Base-by-base conservation (phyloP, 2,888 invertebrate genomes). In the Hypomecis atomaria region DNA sequence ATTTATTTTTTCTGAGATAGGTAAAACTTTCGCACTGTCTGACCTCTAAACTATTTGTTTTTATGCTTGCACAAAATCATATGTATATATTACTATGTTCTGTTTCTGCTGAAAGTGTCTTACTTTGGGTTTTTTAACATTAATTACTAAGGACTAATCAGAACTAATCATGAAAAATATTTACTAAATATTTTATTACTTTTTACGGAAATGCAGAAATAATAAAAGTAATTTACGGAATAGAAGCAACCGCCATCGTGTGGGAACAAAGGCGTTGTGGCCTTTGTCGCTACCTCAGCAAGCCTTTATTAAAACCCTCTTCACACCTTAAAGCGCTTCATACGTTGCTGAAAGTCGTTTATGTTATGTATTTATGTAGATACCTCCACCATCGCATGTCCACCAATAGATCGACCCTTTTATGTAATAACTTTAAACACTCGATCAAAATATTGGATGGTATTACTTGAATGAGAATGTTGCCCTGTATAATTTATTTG, bases 261-360 rank as follows among this genome's bases (percentile, higher is more conserved):
- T 59, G 70, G 71, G 77, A 81, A 85, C 85, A 86, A 86, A 84
- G 79, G 68, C 62, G 65, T 58, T 65, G 68, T 55, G 70, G 74
- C 79, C 83, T 82, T 84, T 85, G 84, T 83, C 77, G 72, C 69
- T 67, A 68, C 69, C 74, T 71, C 78, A 84, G 83, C 84, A 82
- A 76, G 80, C 76, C 81, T 80, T 83, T 86, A 85, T 85, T 84
- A 83, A 82, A 82, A 74, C 78, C 80, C 77, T 78, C 82, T 83
- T 81, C 78, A 78, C 82, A 81, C 81, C 78, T 80, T 77, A 76
- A 74, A 81, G 76, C 78, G 75, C 80, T 79, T 74, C 71, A 76
- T 79, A 77, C 82, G 79, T 79, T 78, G 78, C 73, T 74, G 68
- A 75, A 75, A 77, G 69, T 76, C 54, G 59, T 65, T 62, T 36